A percentile compares a stretch with the other conserved stretches of the same genome.
Evolutionary conservation across 2,888 invertebrate genomes (phyloP).

Genomic region (Nephrocerus scutellatus): DNA sequence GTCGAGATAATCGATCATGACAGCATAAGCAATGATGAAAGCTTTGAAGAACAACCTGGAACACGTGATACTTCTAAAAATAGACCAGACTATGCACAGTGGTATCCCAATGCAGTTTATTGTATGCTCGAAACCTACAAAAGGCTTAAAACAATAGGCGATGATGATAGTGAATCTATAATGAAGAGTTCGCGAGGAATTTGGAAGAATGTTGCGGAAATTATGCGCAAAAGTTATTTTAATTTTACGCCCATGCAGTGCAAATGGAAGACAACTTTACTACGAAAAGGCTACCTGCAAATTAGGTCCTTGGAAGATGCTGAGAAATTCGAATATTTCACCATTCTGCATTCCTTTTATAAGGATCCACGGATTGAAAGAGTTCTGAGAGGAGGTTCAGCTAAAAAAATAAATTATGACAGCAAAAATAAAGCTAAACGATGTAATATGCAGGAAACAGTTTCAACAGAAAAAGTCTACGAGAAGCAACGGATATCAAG

Average conservation of each 20-base stretch:
- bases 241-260: conserved; percentile 8
- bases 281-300: conserved; percentile 8
- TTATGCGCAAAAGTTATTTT: conserved; percentile 1
- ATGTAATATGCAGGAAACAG: conserved; percentile 1
- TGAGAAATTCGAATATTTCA: conserved; percentile 8
- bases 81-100: no score
- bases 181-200: conserved; percentile 14
- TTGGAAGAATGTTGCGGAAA: conserved; percentile 7
- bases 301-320: conserved; percentile 4
- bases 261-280: conserved; percentile 7
- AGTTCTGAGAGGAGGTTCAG: neutral
- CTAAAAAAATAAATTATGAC: conserved; percentile 7
- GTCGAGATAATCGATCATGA: no score
- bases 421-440: no score
- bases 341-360: conserved; percentile 5
- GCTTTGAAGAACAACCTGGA: no score
- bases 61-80: no score
- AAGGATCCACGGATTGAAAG: conserved; percentile 5
- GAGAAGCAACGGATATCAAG: no score
- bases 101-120: no score
- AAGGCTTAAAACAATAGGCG: no score
- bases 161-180: conserved; percentile 11
- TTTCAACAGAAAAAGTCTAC: no score
- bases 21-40: no score
- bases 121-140: no score